Evolutionary conservation across 2,113 vertebrate genomes (phyloP), one percentile per base, ranked within the genome.

Genomic region (Pterocles gutturalis): DNA sequence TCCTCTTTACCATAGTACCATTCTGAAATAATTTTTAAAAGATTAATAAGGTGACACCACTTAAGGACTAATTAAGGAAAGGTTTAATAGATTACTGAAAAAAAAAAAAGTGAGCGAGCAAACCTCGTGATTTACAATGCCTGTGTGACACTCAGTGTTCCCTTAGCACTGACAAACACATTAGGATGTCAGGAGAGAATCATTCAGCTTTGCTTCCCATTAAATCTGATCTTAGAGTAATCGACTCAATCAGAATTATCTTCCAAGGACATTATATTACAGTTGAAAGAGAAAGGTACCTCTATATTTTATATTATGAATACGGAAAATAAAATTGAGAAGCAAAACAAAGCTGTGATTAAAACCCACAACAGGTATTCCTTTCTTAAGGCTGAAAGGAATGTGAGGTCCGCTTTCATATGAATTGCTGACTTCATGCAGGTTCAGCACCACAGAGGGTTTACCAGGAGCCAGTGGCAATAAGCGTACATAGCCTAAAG

Each of bases 401-500:
- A 95, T 79, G 83, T n/a, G 66, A 95, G 65, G 53, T 91, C 90
- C 25, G 25, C 91, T 92, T 96, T 92, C 89, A 34, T 62, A 92
- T 49, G 80, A 96, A 95, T 90, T 83, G 80, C 83, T 95, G 87
- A 80, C 90, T 96, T 84, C 86, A 95, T 12, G 48, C 84, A 94
- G 82, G 94, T 95, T 93, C 91, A 95, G 95, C 94, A 84, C 54
- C 77, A 76, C 83, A 91, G 92, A 82, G 94, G 26, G 71, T 88
- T 62, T 71, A 36, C 61, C 70, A 93, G 85, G 43, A 97, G 94
- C 82, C 89, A 91, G 43, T 83, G 87, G 86, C 89, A 93, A 75
- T 85, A 91, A 93, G 62, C 2, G 1, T 90, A 96, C 57, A 62
- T 70, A 90, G 96, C 97, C 97, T 93, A 14, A 92, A 96, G 97